Conservation (phyloP, 1,140 invertebrate species). For the Stegodyphus mimosarum region DNA sequence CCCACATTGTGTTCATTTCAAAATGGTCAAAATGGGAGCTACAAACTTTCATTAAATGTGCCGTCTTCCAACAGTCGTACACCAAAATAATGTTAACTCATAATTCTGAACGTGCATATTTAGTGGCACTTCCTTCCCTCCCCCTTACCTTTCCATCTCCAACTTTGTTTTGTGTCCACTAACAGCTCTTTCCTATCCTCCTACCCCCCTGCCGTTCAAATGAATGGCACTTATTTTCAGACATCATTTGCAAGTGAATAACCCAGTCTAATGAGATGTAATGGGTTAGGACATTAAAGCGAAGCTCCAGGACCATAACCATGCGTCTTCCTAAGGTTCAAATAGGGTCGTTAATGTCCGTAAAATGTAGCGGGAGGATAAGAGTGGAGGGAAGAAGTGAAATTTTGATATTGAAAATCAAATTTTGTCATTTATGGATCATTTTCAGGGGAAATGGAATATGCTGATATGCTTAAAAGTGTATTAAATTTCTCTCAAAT, state of each 20-base stretch:
- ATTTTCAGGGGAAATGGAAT: not conserved
- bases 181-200: not conserved
- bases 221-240: constrained; percentile 35
- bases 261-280: constrained; percentile 46
- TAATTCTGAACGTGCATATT: constrained; percentile 44
- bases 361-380: not conserved
- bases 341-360: constrained; percentile 35
- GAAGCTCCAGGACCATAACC: constrained; percentile 16
- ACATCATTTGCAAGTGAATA: constrained; percentile 45
- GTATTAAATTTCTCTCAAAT: too few relatives aligned
- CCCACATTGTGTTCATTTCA: constrained; percentile 20
- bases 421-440: constrained; percentile 24
- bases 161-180: constrained; percentile 33
- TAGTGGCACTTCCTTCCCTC: not conserved
- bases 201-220: constrained; percentile 7
- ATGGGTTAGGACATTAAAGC: constrained; percentile 22
- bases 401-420: constrained; percentile 48
- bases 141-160: not conserved
- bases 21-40: constrained; percentile 49
- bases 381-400: not conserved
- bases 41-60: constrained; percentile 43
- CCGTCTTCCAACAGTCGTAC: constrained; percentile 10
- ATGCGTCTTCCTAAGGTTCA: constrained; percentile 13
- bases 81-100: constrained; percentile 35
- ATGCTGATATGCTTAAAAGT: too few relatives aligned